A percentile compares a stretch with the other conserved stretches of the same genome.
These are phyloP conservation scores for Leptinotarsa rubiginosa DNA, from an alignment of 2,888 invertebrate genomes.

Conservation along the genomic window DNA sequence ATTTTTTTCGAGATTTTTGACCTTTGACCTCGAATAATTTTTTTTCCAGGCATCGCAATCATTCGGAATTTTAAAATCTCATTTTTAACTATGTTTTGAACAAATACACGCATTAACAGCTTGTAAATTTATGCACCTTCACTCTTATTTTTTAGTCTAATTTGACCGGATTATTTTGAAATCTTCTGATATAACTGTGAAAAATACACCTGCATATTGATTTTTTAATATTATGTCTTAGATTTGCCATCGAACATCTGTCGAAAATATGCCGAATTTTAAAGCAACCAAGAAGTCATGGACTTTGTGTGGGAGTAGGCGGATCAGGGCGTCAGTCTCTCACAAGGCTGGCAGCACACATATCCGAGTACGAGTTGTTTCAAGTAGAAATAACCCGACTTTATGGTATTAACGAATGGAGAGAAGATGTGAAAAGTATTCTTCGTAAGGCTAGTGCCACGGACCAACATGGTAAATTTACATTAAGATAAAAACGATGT, in stretches of 20 bases:
- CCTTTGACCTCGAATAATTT: too few relatives aligned
- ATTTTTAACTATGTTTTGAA: too few relatives aligned
- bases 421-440: slow-evolving; percentile 88
- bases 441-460: slow-evolving; percentile 83
- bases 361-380: slow-evolving; percentile 92
- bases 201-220: too few relatives aligned
- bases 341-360: slow-evolving; percentile 90
- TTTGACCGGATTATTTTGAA: too few relatives aligned
- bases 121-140: too few relatives aligned
- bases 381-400: slow-evolving; percentile 92
- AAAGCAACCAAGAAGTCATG: slow-evolving; percentile 92
- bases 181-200: too few relatives aligned
- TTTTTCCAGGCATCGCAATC: too few relatives aligned
- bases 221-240: slow-evolving; percentile 59
- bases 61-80: too few relatives aligned
- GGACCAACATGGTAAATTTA: slow-evolving; percentile 76
- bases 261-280: slow-evolving; percentile 91
- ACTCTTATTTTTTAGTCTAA: too few relatives aligned
- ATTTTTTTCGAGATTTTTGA: too few relatives aligned
- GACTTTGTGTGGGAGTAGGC: slow-evolving; percentile 83
- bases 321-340: slow-evolving; percentile 94
- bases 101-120: too few relatives aligned
- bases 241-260: slow-evolving; percentile 94
- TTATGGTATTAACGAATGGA: slow-evolving; percentile 88
- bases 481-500: background rate